Base-by-base conservation (phyloP, 2,888 invertebrate genomes). In the Antitype chi region DNA sequence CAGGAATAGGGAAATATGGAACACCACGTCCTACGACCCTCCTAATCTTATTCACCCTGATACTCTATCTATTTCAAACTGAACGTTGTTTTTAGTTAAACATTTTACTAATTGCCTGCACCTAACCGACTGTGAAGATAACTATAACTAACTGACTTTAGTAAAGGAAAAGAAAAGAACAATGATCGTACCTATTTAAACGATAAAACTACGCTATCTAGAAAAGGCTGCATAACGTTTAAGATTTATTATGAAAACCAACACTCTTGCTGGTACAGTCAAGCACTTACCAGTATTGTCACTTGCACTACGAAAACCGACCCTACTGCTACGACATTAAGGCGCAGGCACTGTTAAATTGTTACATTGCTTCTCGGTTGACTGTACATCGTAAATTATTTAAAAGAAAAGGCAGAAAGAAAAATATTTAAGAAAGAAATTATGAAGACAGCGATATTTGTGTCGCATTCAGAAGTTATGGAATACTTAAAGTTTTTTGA, bases 161-260 rank as follows among this genome's bases (percentile, higher is more conserved):
- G 47, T 53, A 32, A 28, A 28, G 25, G 38, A 7, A 76, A 70
- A 47, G 28, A 15, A 75, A 67, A 43, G 32, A 57, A 13, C 32
- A 20, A 62, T 38, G 49, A 52, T 17, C 9, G 66, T 52, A n/a
- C 9, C 8, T 38, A 2, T 5, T 52, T 62, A 57, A 64, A 70
- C 62, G 74, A 78, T 76, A 76, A 72, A 72, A 72, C 64, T 81
- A 71, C 7, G 8, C 9, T 52, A 47, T 73, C 52, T 5, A 49
- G 7, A 55, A 55, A 28, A 64, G 25, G 11, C 5, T 49, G 49
- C 25, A 25, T 55, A 49, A 11, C 60, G 57, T 28, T 76, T 77
- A 38, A 72, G 70, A 66, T 72, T 72, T 77, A 71, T 55, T 64
- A 64, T 57, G 55, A 76, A 43, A 80, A 28, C 25, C 49, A 57